Percentiles rank a stretch among this genome's conserved stretches.
phyloP scores from a whole-genome alignment of 2,888 invertebrate species.

The Hyalella azteca region DNA sequence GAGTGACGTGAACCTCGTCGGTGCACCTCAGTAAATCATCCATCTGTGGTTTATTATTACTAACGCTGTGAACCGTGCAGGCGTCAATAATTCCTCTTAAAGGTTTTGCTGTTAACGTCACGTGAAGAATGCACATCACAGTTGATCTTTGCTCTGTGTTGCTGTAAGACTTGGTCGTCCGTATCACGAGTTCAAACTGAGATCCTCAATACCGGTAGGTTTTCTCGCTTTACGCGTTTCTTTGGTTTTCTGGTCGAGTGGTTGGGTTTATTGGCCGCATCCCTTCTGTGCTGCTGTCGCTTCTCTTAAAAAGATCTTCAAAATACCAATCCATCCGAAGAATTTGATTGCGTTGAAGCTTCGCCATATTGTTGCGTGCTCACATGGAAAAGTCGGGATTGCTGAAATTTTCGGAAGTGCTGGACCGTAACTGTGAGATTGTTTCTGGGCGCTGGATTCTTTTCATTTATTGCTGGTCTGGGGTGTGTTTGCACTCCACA shows the following conservation, averaged over 20 bases:
- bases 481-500: no score
- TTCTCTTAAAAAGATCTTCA: neutral
- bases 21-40: no score
- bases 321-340: constrained; percentile 8
- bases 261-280: constrained; percentile 14
- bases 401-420: neutral
- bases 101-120: no score
- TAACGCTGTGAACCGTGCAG: no score
- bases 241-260: constrained; percentile 29
- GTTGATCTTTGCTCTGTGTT: neutral
- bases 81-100: no score
- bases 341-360: constrained; percentile 8
- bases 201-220: constrained; percentile 9
- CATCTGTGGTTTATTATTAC: no score
- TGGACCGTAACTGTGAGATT: constrained; percentile 2
- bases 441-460: no score
- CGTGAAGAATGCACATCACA: no score
- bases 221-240: constrained; percentile 17
- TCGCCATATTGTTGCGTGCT: constrained; percentile 12
- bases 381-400: constrained; percentile 16
- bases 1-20: no score
- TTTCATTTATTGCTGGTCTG: no score
- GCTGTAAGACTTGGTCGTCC: neutral
- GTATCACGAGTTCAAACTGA: neutral
- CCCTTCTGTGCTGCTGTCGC: neutral